Base-by-base conservation (phyloP, 2,113 vertebrate genomes). In the Percina caprodes region DNA sequence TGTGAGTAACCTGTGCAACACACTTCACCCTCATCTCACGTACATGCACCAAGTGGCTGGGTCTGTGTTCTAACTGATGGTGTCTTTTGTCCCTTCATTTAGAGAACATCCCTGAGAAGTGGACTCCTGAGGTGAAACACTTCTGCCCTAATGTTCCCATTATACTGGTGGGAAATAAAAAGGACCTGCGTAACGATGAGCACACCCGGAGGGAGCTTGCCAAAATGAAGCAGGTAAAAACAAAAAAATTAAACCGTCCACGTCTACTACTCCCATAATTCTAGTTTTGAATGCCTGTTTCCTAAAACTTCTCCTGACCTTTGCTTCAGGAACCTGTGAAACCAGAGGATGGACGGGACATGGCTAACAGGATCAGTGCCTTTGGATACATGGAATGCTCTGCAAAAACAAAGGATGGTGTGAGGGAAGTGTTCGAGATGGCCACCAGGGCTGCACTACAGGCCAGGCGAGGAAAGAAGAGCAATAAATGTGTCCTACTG, bases 71-170 rank as follows among this genome's bases (percentile, higher is more conserved):
- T 83, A 33, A 70, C n/a, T 12, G 11, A n/a, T 65, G 11, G 1
- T 39, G 23, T 74, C 3, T 69, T 35, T 60, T 74, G 21, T 88
- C 48, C 23, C 23, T 0, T 76, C 63, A 26, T 86, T 66, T 74
- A 99, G 98, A 99, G 95, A 99, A 99, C 94, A 99, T 99, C 91
- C 98, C 98, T 80, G 98, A 99, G 93, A 99, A 99, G 83, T 99
- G 98, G 98, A 99, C 98, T 85, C 98, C 98, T 0, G 98, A 99
- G 92, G 98, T 99, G 82, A 99, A 99, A 94, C 98, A 99, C 93
- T 99, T 99, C 94, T 99, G 98, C 86, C 98, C 98, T 69, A 99
- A 99, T 0, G 98, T 99, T 93, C 98, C 98, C 90, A 99, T 99
- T 83, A 99, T 99, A 87, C 95, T 99, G 85, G 98, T 99, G 92